Evolutionary conservation across 2,888 invertebrate genomes (phyloP).

Genomic region (Platycheirus rosarum): DNA sequence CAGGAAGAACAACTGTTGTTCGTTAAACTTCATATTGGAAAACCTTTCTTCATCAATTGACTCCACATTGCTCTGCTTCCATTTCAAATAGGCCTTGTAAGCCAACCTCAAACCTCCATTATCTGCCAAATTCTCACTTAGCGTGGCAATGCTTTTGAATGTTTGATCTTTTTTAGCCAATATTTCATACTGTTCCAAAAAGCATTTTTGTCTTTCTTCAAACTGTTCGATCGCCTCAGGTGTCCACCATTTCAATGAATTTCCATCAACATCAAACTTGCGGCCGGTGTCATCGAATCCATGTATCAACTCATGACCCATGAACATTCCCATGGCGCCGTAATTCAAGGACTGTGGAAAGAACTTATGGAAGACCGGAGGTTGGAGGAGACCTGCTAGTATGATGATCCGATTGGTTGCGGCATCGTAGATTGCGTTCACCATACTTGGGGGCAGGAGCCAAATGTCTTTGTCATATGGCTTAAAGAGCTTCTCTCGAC

Average conservation of each 20-base stretch:
- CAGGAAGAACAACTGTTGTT: constrained; percentile 75
- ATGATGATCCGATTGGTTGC: constrained; percentile 83
- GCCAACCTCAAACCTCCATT: constrained; percentile 74
- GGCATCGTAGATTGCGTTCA: constrained; percentile 95
- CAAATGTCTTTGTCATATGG: constrained; percentile 91
- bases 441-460: constrained; percentile 93
- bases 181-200: constrained; percentile 72
- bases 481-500: constrained; percentile 84
- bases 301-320: constrained; percentile 76
- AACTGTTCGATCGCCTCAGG: constrained; percentile 59
- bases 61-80: constrained; percentile 50
- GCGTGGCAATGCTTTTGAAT: constrained; percentile 61
- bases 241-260: constrained; percentile 75
- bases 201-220: constrained; percentile 69
- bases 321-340: constrained; percentile 75
- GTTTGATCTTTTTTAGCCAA: constrained; percentile 67
- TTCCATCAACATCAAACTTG: constrained; percentile 67
- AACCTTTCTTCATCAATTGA: constrained; percentile 41
- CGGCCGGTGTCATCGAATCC: constrained; percentile 75
- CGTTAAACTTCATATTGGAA: constrained; percentile 58
- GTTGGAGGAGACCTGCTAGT: constrained; percentile 53
- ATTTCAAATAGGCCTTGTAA: constrained; percentile 73
- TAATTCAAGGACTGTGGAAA: constrained; percentile 85
- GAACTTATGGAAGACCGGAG: constrained; percentile 91
- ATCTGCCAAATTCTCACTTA: constrained; percentile 75